Conservation (phyloP, 2,888 invertebrate genomes). For the Suillia variegata region DNA sequence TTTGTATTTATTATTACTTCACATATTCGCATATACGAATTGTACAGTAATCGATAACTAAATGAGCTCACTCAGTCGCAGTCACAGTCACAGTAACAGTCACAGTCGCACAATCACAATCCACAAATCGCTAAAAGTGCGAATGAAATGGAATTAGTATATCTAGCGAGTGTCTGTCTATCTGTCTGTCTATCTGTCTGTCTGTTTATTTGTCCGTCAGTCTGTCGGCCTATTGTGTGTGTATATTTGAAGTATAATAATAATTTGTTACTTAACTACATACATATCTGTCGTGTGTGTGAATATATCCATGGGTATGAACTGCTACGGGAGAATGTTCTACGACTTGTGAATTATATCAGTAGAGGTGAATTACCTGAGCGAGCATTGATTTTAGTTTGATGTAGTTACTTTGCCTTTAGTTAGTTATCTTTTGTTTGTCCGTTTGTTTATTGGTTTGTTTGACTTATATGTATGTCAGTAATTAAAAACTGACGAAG, state of each 20-base stretch:
- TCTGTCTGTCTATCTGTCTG: background rate
- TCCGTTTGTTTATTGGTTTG: too few relatives aligned
- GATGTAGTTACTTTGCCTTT: too few relatives aligned
- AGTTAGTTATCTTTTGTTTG: too few relatives aligned
- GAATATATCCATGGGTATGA: too few relatives aligned
- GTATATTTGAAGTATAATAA: background rate
- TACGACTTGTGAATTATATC: too few relatives aligned
- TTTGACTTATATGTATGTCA: too few relatives aligned
- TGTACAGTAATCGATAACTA: conserved; percentile 6
- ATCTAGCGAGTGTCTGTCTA: background rate
- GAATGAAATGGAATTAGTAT: background rate
- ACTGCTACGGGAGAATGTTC: too few relatives aligned
- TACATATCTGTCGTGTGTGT: too few relatives aligned
- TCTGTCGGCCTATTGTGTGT: background rate
- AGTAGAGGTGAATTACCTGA: too few relatives aligned
- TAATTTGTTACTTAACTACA: background rate
- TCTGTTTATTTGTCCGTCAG: background rate
- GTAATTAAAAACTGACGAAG: too few relatives aligned
- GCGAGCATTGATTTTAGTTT: too few relatives aligned
- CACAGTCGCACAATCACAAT: conserved; percentile 3
- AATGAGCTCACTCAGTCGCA: conserved; percentile 5
- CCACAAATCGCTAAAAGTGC: background rate
- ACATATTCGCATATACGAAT: background rate
- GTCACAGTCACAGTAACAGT: background rate
- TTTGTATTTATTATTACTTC: background rate